Evolutionary conservation across 2,113 vertebrate genomes (phyloP).

Genomic region (Chaenogobius annularis): DNA sequence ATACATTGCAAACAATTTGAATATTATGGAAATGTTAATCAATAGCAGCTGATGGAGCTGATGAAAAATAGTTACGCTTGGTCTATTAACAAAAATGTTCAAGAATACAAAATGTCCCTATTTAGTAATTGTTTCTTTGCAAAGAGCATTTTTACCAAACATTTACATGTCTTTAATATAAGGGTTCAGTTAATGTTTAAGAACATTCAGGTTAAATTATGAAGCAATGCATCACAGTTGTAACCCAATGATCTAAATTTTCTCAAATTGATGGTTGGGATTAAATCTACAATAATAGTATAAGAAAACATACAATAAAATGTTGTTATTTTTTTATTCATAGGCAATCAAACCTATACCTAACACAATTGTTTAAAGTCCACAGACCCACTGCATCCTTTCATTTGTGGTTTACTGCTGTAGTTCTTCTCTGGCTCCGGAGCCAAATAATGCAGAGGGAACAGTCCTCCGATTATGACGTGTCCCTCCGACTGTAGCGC

Average conservation of each 20-base stretch:
- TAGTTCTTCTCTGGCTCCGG: constrained; percentile 51
- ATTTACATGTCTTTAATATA: neutral
- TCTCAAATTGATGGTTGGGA: no score
- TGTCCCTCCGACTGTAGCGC: constrained; percentile 61
- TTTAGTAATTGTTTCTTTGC: neutral
- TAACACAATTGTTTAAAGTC: neutral
- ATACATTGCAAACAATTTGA: neutral
- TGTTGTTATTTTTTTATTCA: neutral
- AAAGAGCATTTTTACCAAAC: neutral
- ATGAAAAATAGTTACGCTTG: neutral
- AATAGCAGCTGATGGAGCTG: neutral
- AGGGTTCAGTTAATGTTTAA: neutral
- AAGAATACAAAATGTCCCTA: neutral
- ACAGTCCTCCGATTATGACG: constrained; percentile 73
- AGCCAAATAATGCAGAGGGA: constrained; percentile 71
- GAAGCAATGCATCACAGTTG: no score
- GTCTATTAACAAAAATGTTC: neutral
- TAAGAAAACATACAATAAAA: neutral
- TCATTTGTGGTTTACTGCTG: constrained; percentile 46
- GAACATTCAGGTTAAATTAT: no score
- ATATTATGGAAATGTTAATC: neutral
- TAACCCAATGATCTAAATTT: no score
- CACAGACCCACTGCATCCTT: constrained; percentile 70
- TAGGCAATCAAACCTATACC: neutral
- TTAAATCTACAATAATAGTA: no score